Evolutionary conservation across 2,797 vertebrate species (phyloP).

Genomic region (Xenentodon cancila): DNA sequence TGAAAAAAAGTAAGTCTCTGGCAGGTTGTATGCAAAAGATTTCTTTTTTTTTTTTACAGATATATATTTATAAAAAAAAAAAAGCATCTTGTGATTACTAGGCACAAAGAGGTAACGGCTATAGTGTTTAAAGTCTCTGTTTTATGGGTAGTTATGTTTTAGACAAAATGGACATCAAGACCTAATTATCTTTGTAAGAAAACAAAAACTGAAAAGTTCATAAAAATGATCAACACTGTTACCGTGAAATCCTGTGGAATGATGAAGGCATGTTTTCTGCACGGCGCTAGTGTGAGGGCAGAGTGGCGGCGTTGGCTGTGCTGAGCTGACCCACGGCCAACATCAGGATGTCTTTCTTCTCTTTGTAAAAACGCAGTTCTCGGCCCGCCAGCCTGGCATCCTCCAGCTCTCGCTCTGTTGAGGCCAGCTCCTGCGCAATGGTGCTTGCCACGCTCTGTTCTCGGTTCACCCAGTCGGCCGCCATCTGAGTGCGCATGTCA

Average conservation of each 20-base stretch:
- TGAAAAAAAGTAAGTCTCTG: slow-evolving; percentile 32
- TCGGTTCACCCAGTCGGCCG: slow-evolving; percentile 95
- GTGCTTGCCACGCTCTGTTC: slow-evolving; percentile 89
- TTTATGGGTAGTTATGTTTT: slow-evolving; percentile 19
- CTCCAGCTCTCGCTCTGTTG: slow-evolving; percentile 92
- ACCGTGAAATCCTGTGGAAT: slow-evolving; percentile 50
- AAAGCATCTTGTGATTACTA: slow-evolving; percentile 55
- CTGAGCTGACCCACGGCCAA: slow-evolving; percentile 86
- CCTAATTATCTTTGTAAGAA: slow-evolving; percentile 42
- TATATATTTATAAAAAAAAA: slow-evolving; percentile 25
- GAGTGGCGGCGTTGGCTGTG: slow-evolving; percentile 82
- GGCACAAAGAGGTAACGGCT: slow-evolving; percentile 73
- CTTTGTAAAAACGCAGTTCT: slow-evolving; percentile 94
- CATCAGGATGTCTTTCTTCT: slow-evolving; percentile 89
- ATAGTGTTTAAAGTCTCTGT: slow-evolving; percentile 33
- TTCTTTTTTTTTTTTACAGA: not conserved
- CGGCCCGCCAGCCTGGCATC: slow-evolving; percentile 93
- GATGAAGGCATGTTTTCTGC: slow-evolving; percentile 32
- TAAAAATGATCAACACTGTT: slow-evolving; percentile 41
- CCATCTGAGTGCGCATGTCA: slow-evolving; percentile 97
- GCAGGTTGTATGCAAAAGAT: slow-evolving; percentile 28
- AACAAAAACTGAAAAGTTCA: slow-evolving; percentile 33
- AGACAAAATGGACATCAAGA: slow-evolving; percentile 35
- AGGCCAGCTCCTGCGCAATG: slow-evolving; percentile 89
- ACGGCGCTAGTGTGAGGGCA: slow-evolving; percentile 79